Evolutionary conservation across 2,113 vertebrate genomes (phyloP).

Genomic region (Scalopus aquaticus): DNA sequence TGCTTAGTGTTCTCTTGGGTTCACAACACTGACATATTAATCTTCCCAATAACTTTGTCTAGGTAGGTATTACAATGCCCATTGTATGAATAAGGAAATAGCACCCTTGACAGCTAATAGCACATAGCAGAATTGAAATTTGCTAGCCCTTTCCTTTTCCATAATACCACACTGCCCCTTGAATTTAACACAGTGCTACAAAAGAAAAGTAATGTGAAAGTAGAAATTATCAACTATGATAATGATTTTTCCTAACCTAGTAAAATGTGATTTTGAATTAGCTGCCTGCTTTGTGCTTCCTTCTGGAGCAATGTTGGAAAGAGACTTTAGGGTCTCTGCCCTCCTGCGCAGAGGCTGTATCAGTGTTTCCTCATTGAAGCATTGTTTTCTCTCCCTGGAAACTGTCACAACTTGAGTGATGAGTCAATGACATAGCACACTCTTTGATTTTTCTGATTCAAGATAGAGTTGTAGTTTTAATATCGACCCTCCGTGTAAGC

Average conservation of each 20-base stretch:
- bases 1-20: background rate
- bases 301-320: background rate
- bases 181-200: background rate
- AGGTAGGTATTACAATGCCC: background rate
- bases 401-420: constrained; percentile 36
- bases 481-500: background rate
- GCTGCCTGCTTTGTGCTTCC: background rate
- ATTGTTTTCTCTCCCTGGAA: constrained; percentile 48
- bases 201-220: background rate
- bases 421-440: constrained; percentile 54
- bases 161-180: background rate
- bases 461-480: background rate
- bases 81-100: background rate
- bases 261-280: background rate
- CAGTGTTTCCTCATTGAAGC: constrained; percentile 4
- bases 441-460: constrained; percentile 48
- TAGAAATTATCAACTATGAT: background rate
- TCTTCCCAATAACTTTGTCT: background rate
- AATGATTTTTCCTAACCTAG: background rate
- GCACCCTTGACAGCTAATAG: background rate
- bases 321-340: background rate
- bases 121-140: background rate
- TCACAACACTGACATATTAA: background rate
- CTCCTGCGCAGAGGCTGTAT: background rate
- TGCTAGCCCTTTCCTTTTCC: background rate